These are phyloP conservation scores for Ageneiosus marmoratus DNA, from an alignment of 2,113 vertebrate genomes.

Conservation along the genomic window DNA sequence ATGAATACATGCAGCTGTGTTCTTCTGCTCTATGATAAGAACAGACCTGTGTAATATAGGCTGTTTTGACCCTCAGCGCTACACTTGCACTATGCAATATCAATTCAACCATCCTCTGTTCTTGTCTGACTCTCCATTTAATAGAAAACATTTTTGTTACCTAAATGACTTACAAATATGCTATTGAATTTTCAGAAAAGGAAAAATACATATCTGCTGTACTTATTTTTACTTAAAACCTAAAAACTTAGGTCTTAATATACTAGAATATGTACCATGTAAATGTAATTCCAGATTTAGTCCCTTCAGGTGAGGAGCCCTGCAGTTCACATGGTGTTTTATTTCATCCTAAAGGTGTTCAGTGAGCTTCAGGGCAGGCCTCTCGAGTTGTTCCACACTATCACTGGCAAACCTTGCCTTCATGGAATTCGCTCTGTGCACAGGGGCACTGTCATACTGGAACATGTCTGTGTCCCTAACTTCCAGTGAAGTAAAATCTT, in stretches of 20 bases:
- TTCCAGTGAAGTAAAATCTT: no score
- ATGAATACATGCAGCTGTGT: conserved; percentile 33
- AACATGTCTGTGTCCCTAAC: neutral
- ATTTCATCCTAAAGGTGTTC: neutral
- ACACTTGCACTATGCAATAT: neutral
- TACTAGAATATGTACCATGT: neutral
- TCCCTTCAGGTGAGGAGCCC: neutral
- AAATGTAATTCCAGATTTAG: neutral
- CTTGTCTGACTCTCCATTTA: conserved; percentile 2
- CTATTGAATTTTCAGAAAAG: neutral
- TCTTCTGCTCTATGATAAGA: neutral
- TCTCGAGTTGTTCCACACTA: no score
- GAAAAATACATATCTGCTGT: neutral
- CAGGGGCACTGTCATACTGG: no score
- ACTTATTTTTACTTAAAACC: neutral
- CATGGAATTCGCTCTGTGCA: neutral
- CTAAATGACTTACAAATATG: neutral
- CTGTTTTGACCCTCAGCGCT: conserved; percentile 14
- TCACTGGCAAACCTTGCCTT: neutral
- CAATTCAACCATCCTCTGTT: conserved; percentile 7
- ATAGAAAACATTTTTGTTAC: neutral
- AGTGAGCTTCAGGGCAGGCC: neutral
- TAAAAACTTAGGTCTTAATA: no score
- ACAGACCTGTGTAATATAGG: neutral
- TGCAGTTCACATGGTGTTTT: neutral